Conservation (phyloP, 2,888 invertebrate genomes). For the Campoletis raptor region DNA sequence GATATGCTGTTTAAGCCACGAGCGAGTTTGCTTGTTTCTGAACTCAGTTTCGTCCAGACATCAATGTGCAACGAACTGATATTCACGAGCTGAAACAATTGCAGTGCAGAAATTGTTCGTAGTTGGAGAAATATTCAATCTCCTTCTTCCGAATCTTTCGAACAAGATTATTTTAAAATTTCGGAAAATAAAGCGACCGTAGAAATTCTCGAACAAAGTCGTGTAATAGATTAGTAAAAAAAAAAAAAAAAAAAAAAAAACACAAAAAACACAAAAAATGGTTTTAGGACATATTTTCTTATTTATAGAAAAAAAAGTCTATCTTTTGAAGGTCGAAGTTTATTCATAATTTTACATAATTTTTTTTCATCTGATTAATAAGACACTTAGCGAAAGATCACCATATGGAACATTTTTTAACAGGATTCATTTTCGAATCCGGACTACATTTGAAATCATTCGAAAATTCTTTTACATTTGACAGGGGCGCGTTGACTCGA, state of each 20-base stretch:
- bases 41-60: constrained; percentile 3
- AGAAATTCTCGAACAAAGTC: neutral
- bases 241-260: too few species aligned
- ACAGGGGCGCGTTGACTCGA: neutral
- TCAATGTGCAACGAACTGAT: neutral
- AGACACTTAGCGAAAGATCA: neutral
- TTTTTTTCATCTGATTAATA: neutral
- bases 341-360: neutral
- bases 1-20: constrained; percentile 1
- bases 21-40: constrained; percentile 19
- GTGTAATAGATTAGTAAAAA: too few species aligned
- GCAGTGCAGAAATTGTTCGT: neutral
- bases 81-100: neutral
- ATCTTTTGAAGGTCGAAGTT: neutral
- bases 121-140: neutral
- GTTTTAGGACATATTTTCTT: neutral
- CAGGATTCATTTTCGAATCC: neutral
- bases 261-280: too few species aligned
- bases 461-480: neutral
- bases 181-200: neutral
- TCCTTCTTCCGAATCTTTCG: neutral
- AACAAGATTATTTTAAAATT: too few species aligned
- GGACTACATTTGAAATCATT: neutral
- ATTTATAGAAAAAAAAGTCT: neutral
- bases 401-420: neutral